phyloP scores from a whole-genome alignment of 30 jellyfish, hydroid and myxozoan genomes.

The Mastigias papua region DNA sequence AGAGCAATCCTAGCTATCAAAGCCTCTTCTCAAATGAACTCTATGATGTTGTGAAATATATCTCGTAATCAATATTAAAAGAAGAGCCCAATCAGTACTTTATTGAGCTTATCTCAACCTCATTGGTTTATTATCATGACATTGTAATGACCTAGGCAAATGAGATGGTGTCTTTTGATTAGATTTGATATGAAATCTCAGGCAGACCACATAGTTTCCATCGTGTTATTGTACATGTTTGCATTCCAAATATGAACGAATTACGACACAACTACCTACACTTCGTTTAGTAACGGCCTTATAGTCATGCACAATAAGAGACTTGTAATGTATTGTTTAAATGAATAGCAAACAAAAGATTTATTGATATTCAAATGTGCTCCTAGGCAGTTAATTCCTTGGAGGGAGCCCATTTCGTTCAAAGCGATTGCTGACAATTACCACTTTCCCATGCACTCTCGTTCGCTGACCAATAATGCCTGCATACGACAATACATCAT shows the following conservation, averaged over 20 bases:
- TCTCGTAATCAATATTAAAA: too few relatives aligned
- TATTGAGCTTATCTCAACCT: too few relatives aligned
- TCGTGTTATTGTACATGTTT: neutral
- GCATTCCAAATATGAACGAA: too few relatives aligned
- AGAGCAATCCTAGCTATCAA: too few relatives aligned
- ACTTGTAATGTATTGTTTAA: neutral
- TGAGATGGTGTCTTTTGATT: too few relatives aligned
- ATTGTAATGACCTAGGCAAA: too few relatives aligned
- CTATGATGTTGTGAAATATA: too few relatives aligned
- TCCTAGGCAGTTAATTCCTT: neutral
- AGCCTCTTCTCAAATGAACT: too few relatives aligned
- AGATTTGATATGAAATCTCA: too few relatives aligned
- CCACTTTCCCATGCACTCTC: neutral
- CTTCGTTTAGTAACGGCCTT: neutral
- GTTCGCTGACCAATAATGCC: neutral
- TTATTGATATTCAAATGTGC: constrained; percentile 9
- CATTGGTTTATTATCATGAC: too few relatives aligned
- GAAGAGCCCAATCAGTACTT: too few relatives aligned
- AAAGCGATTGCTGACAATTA: neutral
- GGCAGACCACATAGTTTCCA: too few relatives aligned
- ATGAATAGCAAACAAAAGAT: neutral
- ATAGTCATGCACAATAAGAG: neutral
- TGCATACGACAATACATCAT: neutral
- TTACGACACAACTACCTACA: neutral
- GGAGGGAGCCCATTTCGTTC: neutral